Base-by-base conservation (phyloP, 2,113 vertebrate species). In the Pagrus major region DNA sequence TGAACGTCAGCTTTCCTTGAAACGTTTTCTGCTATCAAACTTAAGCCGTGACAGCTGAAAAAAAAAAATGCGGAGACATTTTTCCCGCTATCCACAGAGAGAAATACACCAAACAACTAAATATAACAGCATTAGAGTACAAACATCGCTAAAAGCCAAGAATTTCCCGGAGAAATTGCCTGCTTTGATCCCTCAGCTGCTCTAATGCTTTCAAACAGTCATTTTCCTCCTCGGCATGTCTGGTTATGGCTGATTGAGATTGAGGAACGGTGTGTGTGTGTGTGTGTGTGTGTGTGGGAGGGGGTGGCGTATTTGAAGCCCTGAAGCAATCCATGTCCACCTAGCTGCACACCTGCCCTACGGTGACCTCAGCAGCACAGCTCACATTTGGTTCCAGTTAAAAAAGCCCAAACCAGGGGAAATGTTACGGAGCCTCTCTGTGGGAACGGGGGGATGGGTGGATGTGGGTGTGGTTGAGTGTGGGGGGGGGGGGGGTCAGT, bases 321-420 rank as follows among this genome's bases (percentile, higher is more conserved):
- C 86, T 75, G 37, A 75, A 84, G 86, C 74, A 54, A 79, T 79
- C 83, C 83, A 69, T 37, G 58, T 89, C 76, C 83, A 86, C 90
- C 91, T 71, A 80, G 81, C 72, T 71, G 86, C 91, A 89, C 86
- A 91, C 90, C 91, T 93, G 90, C 91, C 93, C 91, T 91, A 39
- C 59, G 29, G 60, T 94, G 93, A 94, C 94, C 91, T 88, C 84
- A 80, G 80, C 73, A 56, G 75, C 72, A 58, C 55, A 66, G 77
- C 80, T 86, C 75, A 89, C 93, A 94, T 92, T 92, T 93, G 92
- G 90, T 91, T 94, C 76, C 71, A 84, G 89, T 94, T 95, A 92
- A 91, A 89, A 71, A 72, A 75, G 52, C 35, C 61, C 35, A 42
- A 71, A 88, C 61, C 52, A 49, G 72, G 82, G 78, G 64, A 87